Base-by-base conservation (phyloP, 2,888 invertebrate species). In the Eucera pruinosa region DNA sequence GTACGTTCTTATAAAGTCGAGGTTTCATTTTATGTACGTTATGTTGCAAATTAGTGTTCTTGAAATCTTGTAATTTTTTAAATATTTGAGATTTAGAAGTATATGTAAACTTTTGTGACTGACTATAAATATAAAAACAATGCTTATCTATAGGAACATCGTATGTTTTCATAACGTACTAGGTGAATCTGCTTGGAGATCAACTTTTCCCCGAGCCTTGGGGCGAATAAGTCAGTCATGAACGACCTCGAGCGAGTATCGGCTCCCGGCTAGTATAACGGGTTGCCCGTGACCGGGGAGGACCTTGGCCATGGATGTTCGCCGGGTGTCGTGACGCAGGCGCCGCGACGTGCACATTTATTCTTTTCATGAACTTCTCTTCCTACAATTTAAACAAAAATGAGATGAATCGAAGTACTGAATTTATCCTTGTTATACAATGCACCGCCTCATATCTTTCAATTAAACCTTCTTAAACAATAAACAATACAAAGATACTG, bases 261-360 rank as follows among this genome's bases (percentile, higher is more conserved):
- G 70, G 60, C 80, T 75, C 69, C 69, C 62, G 66, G 60, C 70
- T 47, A 72, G 80, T 86, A 86, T 82, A 85, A 84, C 85, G 87
- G 84, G 84, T 88, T 89, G 90, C 91, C 91, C 91, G 91, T 91
- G 91, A 91, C 91, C 91, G 90, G 83, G 75, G 84, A 86, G 78
- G 89, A 90, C 91, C 91, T 91, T 91, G 91, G 89, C 91, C 90
- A 89, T 91, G 91, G 90, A 88, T 88, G 80, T 78, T 68, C 77
- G 80, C 72, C 82, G 82, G 76, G 83, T 86, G 84, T 86, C 87
- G 86, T 78, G 87, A 90, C 88, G 90, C 90, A 89, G 84, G 89
- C 90, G 89, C 84, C 85, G 77, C 43, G 78, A 83, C 83, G 64
- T 72, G 60, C 60, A 48, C 66, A 50, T 55, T 60, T 54, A 36